Evolutionary conservation across 2,113 vertebrate species (phyloP), one percentile per base, ranked within the genome.

Genomic region (Cyanoderma ruficeps): DNA sequence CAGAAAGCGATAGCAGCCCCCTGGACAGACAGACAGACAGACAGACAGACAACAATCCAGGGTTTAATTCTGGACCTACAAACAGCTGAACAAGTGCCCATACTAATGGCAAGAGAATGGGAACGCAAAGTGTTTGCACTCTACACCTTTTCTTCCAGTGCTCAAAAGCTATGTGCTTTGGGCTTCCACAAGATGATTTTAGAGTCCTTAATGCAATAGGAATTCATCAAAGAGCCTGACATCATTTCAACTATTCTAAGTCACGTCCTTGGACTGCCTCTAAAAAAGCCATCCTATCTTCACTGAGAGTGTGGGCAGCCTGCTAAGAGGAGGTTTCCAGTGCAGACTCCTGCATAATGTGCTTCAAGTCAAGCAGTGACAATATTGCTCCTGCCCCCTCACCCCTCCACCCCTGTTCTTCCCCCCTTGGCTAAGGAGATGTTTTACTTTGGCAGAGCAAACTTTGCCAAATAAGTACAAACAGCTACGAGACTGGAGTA

Each of bases 1-100:
- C 44, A 88, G 49, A 44, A 80, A 86, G 46, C 0, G 0, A 64
- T 11, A 69, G 22, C n/a, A 72, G 20, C 9, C 25, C 3, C 1
- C 21, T 56, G 41, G 35, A 47, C 3, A 5, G 21, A 13, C 39
- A 39, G 39, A 39, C 3, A 5, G 21, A 13, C 39, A 39, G 39
- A 39, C 37, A 37, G 35, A 47, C 3, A 5, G 21, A 11, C 0
- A 8, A 44, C 11, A 47, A 67, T 22, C 28, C 46, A 49, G 27
- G 27, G 12, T 68, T 93, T 70, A 35, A 41, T 52, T 68, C 15
- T 7, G 37, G 42, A 39, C 59, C 46, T 46, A 24, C 17, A 78
- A 78, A 70, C 28, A 52, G 22, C 24, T 65, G 49, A 80, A 72
- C 15, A 80, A 65, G 20, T 17, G 24, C 1, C 52, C 23, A 28